phyloP scores from a whole-genome alignment of 2,888 invertebrate genomes.

The Diarsia dahlii region DNA sequence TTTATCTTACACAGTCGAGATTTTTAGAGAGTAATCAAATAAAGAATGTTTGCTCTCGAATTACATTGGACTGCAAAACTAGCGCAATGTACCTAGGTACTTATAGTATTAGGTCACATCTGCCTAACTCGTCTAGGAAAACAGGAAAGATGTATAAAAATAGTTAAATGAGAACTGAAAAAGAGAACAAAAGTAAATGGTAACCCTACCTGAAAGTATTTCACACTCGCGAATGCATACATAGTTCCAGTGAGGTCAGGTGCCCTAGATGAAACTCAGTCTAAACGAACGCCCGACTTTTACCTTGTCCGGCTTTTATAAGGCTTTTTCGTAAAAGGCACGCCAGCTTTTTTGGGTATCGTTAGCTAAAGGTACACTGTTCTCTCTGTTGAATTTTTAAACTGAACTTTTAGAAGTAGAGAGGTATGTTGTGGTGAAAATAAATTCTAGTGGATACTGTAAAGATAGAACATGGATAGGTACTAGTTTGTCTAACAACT shows the following conservation, averaged over 20 bases:
- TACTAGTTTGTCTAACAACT: not conserved
- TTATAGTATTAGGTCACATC: no score
- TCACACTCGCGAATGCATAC: conserved; percentile 12
- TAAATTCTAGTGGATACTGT: not conserved
- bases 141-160: not conserved
- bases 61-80: not conserved
- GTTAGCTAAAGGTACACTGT: conserved; percentile 18
- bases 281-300: conserved; percentile 40
- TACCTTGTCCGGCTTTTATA: conserved; percentile 50
- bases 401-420: conserved; percentile 15
- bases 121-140: no score
- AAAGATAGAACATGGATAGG: no score
- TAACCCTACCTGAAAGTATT: conserved; percentile 9
- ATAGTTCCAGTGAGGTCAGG: conserved; percentile 39
- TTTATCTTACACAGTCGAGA: not conserved
- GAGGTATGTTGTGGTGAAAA: not conserved
- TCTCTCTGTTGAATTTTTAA: conserved; percentile 36
- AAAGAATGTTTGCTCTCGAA: not conserved
- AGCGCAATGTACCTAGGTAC: not conserved
- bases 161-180: not conserved
- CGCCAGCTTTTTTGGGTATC: conserved; percentile 34
- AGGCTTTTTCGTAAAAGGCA: conserved; percentile 55
- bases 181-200: not conserved
- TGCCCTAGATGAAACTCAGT: conserved; percentile 39
- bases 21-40: not conserved